These are phyloP conservation scores for Hirundo rustica DNA, from an alignment of 2,797 vertebrate species.

Conservation along the genomic window DNA sequence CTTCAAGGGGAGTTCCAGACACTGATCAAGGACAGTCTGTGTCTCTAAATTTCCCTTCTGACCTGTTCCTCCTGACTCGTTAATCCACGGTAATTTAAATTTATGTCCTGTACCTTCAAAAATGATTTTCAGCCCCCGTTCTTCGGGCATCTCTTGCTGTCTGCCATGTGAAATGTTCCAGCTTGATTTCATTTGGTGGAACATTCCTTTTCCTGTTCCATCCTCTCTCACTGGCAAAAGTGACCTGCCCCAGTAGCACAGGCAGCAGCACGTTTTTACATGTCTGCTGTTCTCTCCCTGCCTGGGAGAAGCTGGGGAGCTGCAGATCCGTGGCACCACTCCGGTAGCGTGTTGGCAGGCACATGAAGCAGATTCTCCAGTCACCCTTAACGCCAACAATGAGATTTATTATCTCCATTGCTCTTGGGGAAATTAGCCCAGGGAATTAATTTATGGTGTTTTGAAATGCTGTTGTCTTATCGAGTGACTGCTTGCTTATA, in stretches of 20 bases:
- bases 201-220: background rate
- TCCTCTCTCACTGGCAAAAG: background rate
- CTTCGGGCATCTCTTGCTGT: background rate
- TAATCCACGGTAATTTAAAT: background rate
- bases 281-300: background rate
- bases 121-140: background rate
- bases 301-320: background rate
- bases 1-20: background rate
- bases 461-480: slow-evolving; percentile 74
- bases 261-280: background rate
- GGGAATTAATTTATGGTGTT: slow-evolving; percentile 74
- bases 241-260: background rate
- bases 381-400: slow-evolving; percentile 36
- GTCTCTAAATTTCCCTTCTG: background rate
- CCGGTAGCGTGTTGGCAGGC: background rate
- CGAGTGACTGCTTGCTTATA: slow-evolving; percentile 60
- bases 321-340: slow-evolving; percentile 12
- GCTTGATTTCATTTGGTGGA: background rate
- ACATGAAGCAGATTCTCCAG: background rate
- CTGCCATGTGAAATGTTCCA: background rate
- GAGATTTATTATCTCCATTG: slow-evolving; percentile 67
- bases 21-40: background rate
- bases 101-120: background rate
- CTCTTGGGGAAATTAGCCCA: slow-evolving; percentile 53
- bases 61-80: background rate